phyloP scores from a whole-genome alignment of 2,113 vertebrate genomes.

The Zeus faber region DNA sequence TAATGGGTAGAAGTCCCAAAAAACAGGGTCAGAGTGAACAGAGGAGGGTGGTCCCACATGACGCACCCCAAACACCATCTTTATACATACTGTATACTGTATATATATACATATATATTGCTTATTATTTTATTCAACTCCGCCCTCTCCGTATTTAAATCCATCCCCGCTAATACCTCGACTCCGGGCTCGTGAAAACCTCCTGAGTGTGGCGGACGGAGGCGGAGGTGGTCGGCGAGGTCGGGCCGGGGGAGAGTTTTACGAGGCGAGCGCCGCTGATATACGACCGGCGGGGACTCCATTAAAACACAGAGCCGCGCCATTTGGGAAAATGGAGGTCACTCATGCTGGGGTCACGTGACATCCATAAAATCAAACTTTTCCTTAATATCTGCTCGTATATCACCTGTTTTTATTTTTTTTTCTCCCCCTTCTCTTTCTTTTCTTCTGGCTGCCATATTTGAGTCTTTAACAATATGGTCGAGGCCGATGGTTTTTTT shows the following conservation, averaged over 20 bases:
- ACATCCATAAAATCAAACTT: slow-evolving; percentile 81
- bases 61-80: slow-evolving; percentile 33
- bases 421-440: slow-evolving; percentile 8
- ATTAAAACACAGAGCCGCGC: slow-evolving; percentile 79
- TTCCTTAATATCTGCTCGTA: slow-evolving; percentile 75
- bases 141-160: slow-evolving; percentile 69
- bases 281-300: slow-evolving; percentile 75
- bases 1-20: too few species aligned
- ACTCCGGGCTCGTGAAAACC: slow-evolving; percentile 69
- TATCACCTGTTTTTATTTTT: slow-evolving; percentile 50
- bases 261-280: slow-evolving; percentile 74
- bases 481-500: slow-evolving; percentile 53
- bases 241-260: slow-evolving; percentile 69
- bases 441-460: slow-evolving; percentile 18
- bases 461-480: slow-evolving; percentile 68
- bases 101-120: slow-evolving; percentile 1
- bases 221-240: slow-evolving; percentile 73
- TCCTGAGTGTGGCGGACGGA: slow-evolving; percentile 67
- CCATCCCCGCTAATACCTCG: slow-evolving; percentile 65
- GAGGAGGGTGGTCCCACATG: too few species aligned
- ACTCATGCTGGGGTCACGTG: slow-evolving; percentile 74
- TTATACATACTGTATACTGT: slow-evolving; percentile 35
- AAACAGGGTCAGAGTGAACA: too few species aligned
- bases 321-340: slow-evolving; percentile 82
- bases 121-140: not conserved